phyloP scores from a whole-genome alignment of 2,797 vertebrate genomes.

The Coregonus sp. region DNA sequence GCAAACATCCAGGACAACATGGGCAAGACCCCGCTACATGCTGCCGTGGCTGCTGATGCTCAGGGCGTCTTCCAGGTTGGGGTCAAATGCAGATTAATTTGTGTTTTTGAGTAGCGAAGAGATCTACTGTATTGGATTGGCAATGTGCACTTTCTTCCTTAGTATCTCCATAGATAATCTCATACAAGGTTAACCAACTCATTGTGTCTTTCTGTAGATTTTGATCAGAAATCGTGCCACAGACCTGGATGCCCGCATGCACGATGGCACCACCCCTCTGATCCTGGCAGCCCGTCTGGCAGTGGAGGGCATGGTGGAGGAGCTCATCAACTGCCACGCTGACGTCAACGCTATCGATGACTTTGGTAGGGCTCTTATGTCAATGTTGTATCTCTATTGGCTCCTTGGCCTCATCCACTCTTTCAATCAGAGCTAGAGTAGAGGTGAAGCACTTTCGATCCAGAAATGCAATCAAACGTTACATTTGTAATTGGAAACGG shows the following conservation, averaged over 20 bases:
- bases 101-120: neutral
- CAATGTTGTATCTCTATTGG: neutral
- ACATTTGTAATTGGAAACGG: neutral
- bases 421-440: neutral
- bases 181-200: neutral
- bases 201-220: slow-evolving; percentile 74
- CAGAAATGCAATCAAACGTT: neutral
- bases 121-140: neutral
- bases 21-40: slow-evolving; percentile 92
- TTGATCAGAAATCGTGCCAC: slow-evolving; percentile 96
- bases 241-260: slow-evolving; percentile 95
- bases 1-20: slow-evolving; percentile 98
- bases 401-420: neutral
- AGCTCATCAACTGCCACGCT: slow-evolving; percentile 94
- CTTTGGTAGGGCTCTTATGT: slow-evolving; percentile 76
- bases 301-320: slow-evolving; percentile 96
- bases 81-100: neutral
- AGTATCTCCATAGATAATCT: neutral
- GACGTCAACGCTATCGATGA: slow-evolving; percentile 96
- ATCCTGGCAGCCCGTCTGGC: slow-evolving; percentile 93
- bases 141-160: neutral
- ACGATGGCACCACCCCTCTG: slow-evolving; percentile 92
- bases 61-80: slow-evolving; percentile 96
- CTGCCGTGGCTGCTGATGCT: slow-evolving; percentile 91
- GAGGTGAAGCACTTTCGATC: neutral